Evolutionary conservation across 2,113 vertebrate species (phyloP).

Genomic region (Psettodes erumei): DNA sequence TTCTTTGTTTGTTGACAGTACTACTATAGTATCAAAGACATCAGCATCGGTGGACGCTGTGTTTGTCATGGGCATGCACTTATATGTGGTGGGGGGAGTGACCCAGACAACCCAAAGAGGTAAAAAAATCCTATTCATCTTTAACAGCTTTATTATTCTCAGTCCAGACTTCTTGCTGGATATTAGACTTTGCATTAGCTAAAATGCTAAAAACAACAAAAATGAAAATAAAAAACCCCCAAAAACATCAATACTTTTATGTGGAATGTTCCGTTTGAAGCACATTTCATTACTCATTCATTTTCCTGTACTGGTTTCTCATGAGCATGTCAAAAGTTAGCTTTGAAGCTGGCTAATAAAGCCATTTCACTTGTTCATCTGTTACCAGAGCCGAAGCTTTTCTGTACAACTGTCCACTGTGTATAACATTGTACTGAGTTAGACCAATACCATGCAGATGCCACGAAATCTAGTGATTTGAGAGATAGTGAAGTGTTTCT

Average conservation of each 20-base stretch:
- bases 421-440: background rate
- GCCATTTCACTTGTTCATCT: background rate
- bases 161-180: background rate
- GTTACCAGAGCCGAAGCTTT: slow-evolving; percentile 15
- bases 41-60: slow-evolving; percentile 92
- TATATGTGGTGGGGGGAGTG: slow-evolving; percentile 76
- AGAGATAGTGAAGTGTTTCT: slow-evolving; percentile 32
- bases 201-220: background rate
- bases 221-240: too few relatives aligned
- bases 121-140: slow-evolving; percentile 73
- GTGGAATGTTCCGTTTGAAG: background rate
- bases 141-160: background rate
- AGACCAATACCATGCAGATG: slow-evolving; percentile 22
- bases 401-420: slow-evolving; percentile 12
- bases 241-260: background rate
- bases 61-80: slow-evolving; percentile 94
- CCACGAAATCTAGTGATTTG: slow-evolving; percentile 17
- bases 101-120: slow-evolving; percentile 78
- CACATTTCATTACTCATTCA: slow-evolving; percentile 5
- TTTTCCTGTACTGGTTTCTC: background rate
- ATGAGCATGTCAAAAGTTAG: background rate
- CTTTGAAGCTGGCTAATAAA: background rate
- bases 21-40: slow-evolving; percentile 96
- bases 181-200: background rate
- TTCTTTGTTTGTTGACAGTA: slow-evolving; percentile 82